Percentiles rank a stretch among this genome's conserved stretches.
Evolutionary conservation across 2,888 invertebrate genomes (phyloP).

Genomic region (Cerastis rubricosa): DNA sequence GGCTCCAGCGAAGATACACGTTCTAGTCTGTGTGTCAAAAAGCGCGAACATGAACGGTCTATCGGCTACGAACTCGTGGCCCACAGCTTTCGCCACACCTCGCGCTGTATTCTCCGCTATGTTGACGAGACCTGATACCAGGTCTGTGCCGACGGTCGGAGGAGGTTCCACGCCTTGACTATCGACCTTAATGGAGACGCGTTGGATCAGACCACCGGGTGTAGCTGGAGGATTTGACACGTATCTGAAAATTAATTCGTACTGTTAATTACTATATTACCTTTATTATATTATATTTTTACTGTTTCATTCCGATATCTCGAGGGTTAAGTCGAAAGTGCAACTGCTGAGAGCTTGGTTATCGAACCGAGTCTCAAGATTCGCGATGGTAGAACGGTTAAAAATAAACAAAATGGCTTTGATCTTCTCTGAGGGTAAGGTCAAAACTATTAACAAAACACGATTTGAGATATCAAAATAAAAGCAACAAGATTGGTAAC

Average conservation of each 20-base stretch:
- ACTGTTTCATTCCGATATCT: background rate
- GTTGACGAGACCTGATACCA: slow-evolving; percentile 29
- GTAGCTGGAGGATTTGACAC: slow-evolving; percentile 64
- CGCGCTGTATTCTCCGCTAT: slow-evolving; percentile 51
- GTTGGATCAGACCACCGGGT: slow-evolving; percentile 63
- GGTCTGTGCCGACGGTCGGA: slow-evolving; percentile 29
- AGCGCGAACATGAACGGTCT: slow-evolving; percentile 72
- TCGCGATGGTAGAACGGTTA: background rate
- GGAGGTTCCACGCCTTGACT: slow-evolving; percentile 55
- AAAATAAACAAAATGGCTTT: background rate
- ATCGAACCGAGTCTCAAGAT: background rate
- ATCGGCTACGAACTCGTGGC: slow-evolving; percentile 69
- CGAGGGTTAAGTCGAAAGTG: background rate
- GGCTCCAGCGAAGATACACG: slow-evolving; percentile 66
- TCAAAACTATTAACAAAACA: background rate
- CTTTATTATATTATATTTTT: no score
- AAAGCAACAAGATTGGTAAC: background rate
- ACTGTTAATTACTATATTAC: no score
- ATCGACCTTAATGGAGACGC: slow-evolving; percentile 62
- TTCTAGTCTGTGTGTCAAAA: slow-evolving; percentile 67
- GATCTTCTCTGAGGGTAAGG: background rate
- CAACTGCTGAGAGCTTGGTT: background rate
- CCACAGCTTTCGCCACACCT: slow-evolving; percentile 58
- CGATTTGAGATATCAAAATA: background rate
- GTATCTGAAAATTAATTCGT: slow-evolving; percentile 48